Percentiles rank a stretch among this genome's conserved stretches.
Evolutionary conservation across 1,140 invertebrate species (phyloP).

Genomic region (Chelonus insularis): DNA sequence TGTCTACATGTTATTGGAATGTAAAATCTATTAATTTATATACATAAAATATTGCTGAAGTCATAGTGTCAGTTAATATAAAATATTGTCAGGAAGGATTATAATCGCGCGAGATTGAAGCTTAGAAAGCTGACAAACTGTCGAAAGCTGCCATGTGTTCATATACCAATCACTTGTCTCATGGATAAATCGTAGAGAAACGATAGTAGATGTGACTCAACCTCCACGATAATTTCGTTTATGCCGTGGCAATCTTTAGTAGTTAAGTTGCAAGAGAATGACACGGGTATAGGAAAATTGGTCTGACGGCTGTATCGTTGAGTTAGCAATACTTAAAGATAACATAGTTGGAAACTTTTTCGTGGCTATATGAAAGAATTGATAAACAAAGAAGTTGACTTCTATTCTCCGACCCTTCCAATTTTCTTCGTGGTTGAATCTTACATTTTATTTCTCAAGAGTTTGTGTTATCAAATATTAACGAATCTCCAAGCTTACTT

Average conservation of each 20-base stretch:
- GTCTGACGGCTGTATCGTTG: conserved; percentile 45
- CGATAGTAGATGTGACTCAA: conserved; percentile 7
- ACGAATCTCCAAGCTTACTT: conserved; percentile 23
- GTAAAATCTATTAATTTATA: no score
- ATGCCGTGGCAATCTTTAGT: conserved; percentile 42
- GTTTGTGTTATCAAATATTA: conserved; percentile 43
- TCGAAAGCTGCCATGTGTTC: no score
- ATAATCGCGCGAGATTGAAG: no score
- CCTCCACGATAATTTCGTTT: conserved; percentile 40
- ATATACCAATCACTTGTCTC: no score
- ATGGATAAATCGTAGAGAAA: neutral
- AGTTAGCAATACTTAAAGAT: conserved; percentile 32
- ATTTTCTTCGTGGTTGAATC: neutral
- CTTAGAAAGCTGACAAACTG: no score
- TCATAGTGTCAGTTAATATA: no score
- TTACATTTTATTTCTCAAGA: conserved; percentile 7
- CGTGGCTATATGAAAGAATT: neutral
- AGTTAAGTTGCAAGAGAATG: conserved; percentile 42
- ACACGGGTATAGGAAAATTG: conserved; percentile 43
- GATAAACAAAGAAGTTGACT: neutral
- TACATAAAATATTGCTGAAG: no score
- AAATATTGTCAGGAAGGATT: no score
- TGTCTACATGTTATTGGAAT: no score
- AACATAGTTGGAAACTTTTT: conserved; percentile 7
- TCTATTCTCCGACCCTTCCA: neutral